Evolutionary conservation across 2,888 invertebrate genomes (phyloP).

Genomic region (Dioctria linearis): DNA sequence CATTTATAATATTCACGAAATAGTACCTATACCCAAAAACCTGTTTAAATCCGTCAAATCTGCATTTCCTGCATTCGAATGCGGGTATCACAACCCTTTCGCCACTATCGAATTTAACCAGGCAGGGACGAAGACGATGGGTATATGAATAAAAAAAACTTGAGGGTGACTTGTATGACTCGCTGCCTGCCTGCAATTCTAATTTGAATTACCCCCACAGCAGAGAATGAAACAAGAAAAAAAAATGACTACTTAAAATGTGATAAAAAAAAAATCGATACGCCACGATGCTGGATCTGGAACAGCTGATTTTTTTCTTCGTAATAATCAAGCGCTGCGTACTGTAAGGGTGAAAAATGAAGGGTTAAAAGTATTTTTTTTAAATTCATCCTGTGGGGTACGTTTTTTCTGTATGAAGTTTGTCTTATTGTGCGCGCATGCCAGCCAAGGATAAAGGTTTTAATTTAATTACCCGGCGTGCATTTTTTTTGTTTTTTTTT

Average conservation of each 20-base stretch:
- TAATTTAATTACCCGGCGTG: constrained; percentile 34
- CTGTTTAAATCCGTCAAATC: neutral
- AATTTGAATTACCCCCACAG: constrained; percentile 10
- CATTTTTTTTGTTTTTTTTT: constrained; percentile 5
- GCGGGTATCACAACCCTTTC: neutral
- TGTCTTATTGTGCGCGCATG: neutral
- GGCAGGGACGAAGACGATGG: neutral
- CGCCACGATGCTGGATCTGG: constrained; percentile 17
- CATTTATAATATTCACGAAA: neutral
- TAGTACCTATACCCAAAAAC: neutral
- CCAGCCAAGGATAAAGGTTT: constrained; percentile 25
- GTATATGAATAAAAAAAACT: neutral
- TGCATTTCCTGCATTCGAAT: neutral
- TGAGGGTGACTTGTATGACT: neutral
- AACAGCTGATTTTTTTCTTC: constrained; percentile 46
- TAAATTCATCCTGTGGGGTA: constrained; percentile 33
- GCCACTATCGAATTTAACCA: neutral
- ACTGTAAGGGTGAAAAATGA: constrained; percentile 21
- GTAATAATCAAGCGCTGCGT: neutral
- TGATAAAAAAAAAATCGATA: constrained; percentile 42
- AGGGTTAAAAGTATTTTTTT: constrained; percentile 34
- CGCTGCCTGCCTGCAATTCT: neutral
- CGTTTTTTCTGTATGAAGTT: constrained; percentile 25
- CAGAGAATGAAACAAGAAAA: neutral
- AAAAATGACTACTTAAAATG: constrained; percentile 30